Evolutionary conservation across 2,888 invertebrate species (phyloP).

Genomic region (Caprella mutica): DNA sequence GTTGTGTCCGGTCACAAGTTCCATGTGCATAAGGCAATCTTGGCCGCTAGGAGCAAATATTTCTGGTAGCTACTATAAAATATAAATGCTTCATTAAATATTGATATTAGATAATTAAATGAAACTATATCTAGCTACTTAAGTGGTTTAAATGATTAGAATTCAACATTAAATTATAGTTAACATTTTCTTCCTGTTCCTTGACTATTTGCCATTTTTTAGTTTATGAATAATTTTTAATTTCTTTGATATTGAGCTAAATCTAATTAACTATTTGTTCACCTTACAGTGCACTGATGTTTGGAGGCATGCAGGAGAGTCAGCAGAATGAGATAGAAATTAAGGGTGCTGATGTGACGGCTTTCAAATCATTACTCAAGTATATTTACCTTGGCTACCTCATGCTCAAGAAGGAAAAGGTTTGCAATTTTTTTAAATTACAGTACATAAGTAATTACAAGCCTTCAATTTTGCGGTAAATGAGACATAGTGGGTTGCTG

Average conservation of each 20-base stretch:
- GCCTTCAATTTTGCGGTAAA: not conserved
- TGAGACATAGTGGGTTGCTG: not conserved
- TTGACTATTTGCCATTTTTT: not conserved
- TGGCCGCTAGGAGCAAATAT: slow-evolving; percentile 91
- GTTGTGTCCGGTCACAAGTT: slow-evolving; percentile 64
- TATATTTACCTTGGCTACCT: slow-evolving; percentile 87
- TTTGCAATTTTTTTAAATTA: slow-evolving; percentile 37
- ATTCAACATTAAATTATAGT: not conserved
- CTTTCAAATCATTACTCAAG: slow-evolving; percentile 77
- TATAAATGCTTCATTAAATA: too few relatives aligned
- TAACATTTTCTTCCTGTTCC: not conserved
- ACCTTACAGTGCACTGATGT: slow-evolving; percentile 47
- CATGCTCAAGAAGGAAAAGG: slow-evolving; percentile 50
- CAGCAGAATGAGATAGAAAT: slow-evolving; percentile 69
- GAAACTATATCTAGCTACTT: too few relatives aligned
- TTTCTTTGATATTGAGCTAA: not conserved
- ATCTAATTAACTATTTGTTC: slow-evolving; percentile 7
- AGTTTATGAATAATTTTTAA: slow-evolving; percentile 1
- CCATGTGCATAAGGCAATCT: slow-evolving; percentile 65
- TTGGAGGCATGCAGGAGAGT: slow-evolving; percentile 52
- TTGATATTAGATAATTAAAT: too few relatives aligned
- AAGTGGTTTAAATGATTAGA: not conserved
- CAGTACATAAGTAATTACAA: not conserved
- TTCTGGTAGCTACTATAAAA: slow-evolving; percentile 58
- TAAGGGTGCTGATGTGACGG: slow-evolving; percentile 66